Evolutionary conservation across 2,888 invertebrate genomes (phyloP).

Genomic region (Drosophila limbata): DNA sequence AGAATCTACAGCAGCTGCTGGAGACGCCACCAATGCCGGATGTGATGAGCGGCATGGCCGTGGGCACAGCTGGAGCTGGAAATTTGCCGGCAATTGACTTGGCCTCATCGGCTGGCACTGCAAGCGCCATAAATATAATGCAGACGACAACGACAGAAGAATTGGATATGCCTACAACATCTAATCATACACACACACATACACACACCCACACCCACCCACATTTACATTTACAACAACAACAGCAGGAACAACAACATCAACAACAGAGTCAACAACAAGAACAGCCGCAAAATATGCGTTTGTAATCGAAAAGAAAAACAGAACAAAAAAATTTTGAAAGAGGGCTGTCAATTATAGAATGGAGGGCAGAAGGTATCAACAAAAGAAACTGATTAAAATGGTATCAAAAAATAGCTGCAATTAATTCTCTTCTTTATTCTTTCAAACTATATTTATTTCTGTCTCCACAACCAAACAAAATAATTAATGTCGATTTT

Average conservation of each 20-base stretch:
- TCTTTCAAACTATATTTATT: conserved; percentile 12
- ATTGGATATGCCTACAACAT: conserved; percentile 65
- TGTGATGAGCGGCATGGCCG: conserved; percentile 43
- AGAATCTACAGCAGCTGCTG: conserved; percentile 87
- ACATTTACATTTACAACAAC: conserved; percentile 75
- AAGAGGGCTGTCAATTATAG: conserved; percentile 60
- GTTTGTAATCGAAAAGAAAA: conserved; percentile 51
- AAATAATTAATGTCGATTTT: conserved; percentile 52
- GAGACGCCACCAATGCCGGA: conserved; percentile 78
- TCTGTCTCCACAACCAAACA: conserved; percentile 41
- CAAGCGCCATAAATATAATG: conserved; percentile 69
- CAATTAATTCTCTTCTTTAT: conserved; percentile 39
- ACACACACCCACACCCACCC: conserved; percentile 58
- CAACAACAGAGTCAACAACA: conserved; percentile 62
- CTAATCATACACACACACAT: conserved; percentile 56
- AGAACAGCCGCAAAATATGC: conserved; percentile 42
- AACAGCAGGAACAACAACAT: conserved; percentile 60
- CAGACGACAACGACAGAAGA: conserved; percentile 44
- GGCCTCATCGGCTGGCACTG: conserved; percentile 82
- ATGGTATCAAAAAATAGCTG: conserved; percentile 52
- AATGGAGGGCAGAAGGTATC: conserved; percentile 35
- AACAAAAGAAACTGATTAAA: conserved; percentile 28
- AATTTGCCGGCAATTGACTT: conserved; percentile 74
- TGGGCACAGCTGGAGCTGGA: conserved; percentile 38
- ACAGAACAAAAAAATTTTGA: neutral